These are phyloP conservation scores for Papilio protenor DNA, from an alignment of 2,888 invertebrate species.

Conservation along the genomic window DNA sequence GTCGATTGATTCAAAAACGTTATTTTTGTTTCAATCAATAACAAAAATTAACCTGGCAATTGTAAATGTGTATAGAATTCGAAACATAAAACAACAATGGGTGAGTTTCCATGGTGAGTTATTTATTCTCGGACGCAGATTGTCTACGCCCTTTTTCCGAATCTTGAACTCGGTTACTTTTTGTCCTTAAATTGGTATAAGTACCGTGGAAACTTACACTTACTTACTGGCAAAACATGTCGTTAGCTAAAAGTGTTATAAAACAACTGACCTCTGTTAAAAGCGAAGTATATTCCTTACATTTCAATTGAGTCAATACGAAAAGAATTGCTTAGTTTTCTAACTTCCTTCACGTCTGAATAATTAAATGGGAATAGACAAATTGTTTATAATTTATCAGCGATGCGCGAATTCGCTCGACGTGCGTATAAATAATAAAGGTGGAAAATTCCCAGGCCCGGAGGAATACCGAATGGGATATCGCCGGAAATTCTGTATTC, in stretches of 20 bases:
- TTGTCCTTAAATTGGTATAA: no score
- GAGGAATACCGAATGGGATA: conserved; percentile 56
- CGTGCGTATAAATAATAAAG: conserved; percentile 53
- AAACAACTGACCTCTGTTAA: no score
- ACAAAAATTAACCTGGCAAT: not conserved
- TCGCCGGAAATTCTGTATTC: conserved; percentile 56
- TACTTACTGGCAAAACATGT: no score
- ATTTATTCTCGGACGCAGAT: no score
- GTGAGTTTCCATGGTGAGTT: no score
- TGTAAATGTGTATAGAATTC: no score
- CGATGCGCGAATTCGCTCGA: conserved; percentile 30
- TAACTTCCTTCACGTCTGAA: conserved; percentile 29
- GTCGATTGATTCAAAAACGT: conserved; percentile 5
- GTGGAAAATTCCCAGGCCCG: conserved; percentile 49
- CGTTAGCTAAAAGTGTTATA: no score
- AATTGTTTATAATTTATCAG: conserved; percentile 49
- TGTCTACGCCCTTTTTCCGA: no score
- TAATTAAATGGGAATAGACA: conserved; percentile 42
- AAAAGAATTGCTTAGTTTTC: not conserved
- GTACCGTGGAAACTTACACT: no score
- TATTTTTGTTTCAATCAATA: not conserved
- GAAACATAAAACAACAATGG: no score
- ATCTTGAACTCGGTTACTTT: no score
- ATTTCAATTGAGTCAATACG: not conserved
- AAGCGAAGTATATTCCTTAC: no score